Conservation (phyloP, 1,140 invertebrate species). For the Brachionus rotundiformis region DNA sequence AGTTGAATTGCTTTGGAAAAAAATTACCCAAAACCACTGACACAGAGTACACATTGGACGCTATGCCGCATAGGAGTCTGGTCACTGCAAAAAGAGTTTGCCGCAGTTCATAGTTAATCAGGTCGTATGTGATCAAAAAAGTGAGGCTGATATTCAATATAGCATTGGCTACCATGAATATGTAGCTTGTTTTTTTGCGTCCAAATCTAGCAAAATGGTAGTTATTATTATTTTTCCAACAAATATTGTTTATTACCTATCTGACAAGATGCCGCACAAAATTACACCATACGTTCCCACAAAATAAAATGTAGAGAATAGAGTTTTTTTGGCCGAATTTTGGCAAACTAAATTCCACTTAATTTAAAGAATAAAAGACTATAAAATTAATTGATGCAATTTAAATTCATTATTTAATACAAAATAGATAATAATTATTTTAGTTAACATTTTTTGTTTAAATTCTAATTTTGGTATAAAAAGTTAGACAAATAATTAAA, state of each 20-base stretch:
- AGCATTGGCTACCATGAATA: neutral
- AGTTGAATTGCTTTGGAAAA: neutral
- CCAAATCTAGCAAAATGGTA: constrained; percentile 44
- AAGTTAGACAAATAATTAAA: too few species aligned
- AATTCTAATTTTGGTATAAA: too few species aligned
- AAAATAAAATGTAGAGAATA: constrained; percentile 49
- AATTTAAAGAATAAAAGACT: too few species aligned
- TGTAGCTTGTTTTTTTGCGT: constrained; percentile 27
- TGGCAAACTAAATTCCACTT: constrained; percentile 50
- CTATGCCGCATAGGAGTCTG: neutral
- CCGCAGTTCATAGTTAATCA: neutral
- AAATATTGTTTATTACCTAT: too few species aligned
- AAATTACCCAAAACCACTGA: neutral
- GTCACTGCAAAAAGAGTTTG: constrained; percentile 7
- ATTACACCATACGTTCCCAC: constrained; percentile 15
- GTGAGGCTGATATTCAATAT: constrained; percentile 1
- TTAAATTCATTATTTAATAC: too few species aligned
- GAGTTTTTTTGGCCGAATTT: neutral
- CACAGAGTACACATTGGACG: constrained; percentile 18
- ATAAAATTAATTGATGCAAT: too few species aligned
- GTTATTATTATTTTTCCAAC: too few species aligned
- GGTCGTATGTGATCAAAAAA: neutral
- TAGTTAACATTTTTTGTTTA: too few species aligned
- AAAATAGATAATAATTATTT: too few species aligned
- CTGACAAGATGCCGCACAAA: constrained; percentile 30